Evolutionary conservation across 2,888 invertebrate genomes (phyloP).

Genomic region (Phoenoteleia sp.): DNA sequence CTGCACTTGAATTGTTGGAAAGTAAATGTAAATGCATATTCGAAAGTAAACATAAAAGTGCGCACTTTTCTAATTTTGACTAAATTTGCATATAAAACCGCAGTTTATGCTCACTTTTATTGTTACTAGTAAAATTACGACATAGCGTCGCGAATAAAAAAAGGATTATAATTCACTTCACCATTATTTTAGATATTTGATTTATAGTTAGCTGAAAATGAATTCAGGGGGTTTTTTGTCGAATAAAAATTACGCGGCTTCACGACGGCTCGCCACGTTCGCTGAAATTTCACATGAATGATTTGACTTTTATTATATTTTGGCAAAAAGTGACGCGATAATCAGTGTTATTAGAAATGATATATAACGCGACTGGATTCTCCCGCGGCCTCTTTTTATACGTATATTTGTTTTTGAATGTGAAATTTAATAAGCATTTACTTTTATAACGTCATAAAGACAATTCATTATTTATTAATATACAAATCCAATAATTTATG

Average conservation of each 20-base stretch:
- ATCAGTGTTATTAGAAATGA: conserved; percentile 7
- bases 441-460: conserved; percentile 12
- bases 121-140: conserved; percentile 11
- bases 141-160: background rate
- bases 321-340: conserved; percentile 23
- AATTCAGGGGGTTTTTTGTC: background rate
- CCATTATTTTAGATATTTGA: background rate
- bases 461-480: conserved; percentile 18
- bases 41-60: conserved; percentile 59
- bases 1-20: conserved; percentile 45
- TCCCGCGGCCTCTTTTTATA: background rate
- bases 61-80: conserved; percentile 48
- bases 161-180: background rate
- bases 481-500: conserved; percentile 1
- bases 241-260: background rate
- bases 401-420: conserved; percentile 31
- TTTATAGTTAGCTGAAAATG: background rate
- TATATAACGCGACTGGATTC: background rate
- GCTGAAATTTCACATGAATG: background rate
- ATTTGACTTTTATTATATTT: conserved; percentile 24
- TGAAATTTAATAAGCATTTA: conserved; percentile 29
- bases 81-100: conserved; percentile 48
- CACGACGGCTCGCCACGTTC: background rate
- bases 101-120: conserved; percentile 31
- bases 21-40: conserved; percentile 62